Conservation (phyloP, 1,140 invertebrate species). For the Drosophila pandora region DNA sequence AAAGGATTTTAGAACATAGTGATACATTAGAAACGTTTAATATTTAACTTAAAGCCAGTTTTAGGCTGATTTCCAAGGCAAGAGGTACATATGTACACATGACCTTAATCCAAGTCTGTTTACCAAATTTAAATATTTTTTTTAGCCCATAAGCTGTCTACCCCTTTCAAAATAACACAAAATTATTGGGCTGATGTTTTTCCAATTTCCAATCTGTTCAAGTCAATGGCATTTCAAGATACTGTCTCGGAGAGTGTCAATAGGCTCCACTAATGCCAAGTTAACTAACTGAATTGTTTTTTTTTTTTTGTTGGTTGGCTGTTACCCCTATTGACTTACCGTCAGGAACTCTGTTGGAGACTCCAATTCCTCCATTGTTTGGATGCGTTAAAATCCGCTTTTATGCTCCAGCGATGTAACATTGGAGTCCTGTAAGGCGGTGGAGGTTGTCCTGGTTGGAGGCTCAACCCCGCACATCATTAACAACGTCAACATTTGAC, state of each 20-base stretch:
- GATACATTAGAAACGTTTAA: neutral
- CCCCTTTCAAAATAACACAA: constrained; percentile 5
- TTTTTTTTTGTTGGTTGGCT: neutral
- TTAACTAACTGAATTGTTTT: constrained; percentile 53
- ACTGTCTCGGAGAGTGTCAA: constrained; percentile 33
- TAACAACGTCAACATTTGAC: constrained; percentile 80
- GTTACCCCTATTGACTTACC: constrained; percentile 6
- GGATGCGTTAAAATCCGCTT: constrained; percentile 64
- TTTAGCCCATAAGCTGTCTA: neutral
- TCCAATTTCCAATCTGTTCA: constrained; percentile 34
- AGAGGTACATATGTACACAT: too few species aligned
- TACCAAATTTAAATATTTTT: neutral
- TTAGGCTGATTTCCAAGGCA: neutral
- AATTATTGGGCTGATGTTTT: constrained; percentile 2
- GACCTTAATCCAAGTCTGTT: too few species aligned
- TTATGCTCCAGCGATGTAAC: constrained; percentile 23
- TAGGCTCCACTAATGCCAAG: constrained; percentile 57
- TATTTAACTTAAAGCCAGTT: neutral
- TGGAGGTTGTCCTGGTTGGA: neutral
- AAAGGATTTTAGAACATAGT: too few species aligned
- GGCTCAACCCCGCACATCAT: constrained; percentile 62
- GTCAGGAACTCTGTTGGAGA: constrained; percentile 5
- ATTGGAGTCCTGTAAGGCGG: constrained; percentile 14
- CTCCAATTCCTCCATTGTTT: constrained; percentile 15
- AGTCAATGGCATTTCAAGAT: constrained; percentile 35